phyloP scores from a whole-genome alignment of 2,888 invertebrate species.

The Andrena camellia region DNA sequence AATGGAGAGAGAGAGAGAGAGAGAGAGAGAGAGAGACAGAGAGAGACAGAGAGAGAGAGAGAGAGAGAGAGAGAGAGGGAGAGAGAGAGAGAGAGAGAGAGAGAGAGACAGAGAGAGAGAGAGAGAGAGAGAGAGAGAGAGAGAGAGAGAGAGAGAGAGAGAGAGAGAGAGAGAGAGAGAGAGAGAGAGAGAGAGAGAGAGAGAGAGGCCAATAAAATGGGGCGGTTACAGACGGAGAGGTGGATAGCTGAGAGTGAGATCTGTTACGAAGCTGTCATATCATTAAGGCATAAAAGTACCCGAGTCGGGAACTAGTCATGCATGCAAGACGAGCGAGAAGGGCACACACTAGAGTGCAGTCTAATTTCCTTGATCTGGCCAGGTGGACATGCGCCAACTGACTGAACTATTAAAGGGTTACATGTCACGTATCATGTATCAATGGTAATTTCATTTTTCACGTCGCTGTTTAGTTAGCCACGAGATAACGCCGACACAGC shows the following conservation, averaged over 20 bases:
- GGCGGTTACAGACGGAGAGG: conserved; percentile 11
- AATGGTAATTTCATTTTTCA: conserved; percentile 77
- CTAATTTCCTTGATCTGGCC: conserved; percentile 79
- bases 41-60: conserved; percentile 32
- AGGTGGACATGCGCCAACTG: conserved; percentile 84
- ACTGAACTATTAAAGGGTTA: conserved; percentile 74
- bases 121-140: conserved; percentile 16
- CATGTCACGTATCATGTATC: conserved; percentile 69
- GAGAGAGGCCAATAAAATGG: conserved; percentile 15
- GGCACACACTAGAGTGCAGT: conserved; percentile 83
- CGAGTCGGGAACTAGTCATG: conserved; percentile 76
- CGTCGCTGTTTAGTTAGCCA: conserved; percentile 28
- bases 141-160: too few relatives aligned
- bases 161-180: too few relatives aligned
- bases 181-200: conserved; percentile 26
- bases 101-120: conserved; percentile 40
- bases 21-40: conserved; percentile 25
- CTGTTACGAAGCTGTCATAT: conserved; percentile 70
- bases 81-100: conserved; percentile 17
- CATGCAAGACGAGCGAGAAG: conserved; percentile 81
- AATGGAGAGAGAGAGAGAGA: conserved; percentile 21
- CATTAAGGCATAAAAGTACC: conserved; percentile 65
- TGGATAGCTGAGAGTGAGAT: conserved; percentile 24
- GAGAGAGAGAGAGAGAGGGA: conserved; percentile 36
- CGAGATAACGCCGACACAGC: background rate